Evolutionary conservation across 2,797 vertebrate genomes (phyloP), one percentile per base, ranked within the genome.

Genomic region (Lacerta viridis): DNA sequence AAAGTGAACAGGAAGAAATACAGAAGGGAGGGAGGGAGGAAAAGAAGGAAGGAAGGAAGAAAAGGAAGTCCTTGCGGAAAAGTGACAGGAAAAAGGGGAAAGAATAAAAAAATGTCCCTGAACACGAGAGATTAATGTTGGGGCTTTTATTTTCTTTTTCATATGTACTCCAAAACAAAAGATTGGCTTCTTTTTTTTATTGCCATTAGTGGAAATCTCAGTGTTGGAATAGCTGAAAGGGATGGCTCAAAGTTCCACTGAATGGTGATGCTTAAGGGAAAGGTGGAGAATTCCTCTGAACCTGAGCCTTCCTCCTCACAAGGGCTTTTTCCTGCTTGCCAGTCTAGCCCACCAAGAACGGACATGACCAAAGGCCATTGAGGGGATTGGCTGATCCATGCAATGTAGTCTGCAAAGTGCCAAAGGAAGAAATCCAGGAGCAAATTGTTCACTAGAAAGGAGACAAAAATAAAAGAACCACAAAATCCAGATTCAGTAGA

Each of bases 181-280:
- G 66, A 89, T 13, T 91, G 82, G 4, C n/a, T 11, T 59, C 33
- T 33, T 61, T 36, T 61, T 61, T 86, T 39, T 39, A 66, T 5
- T 33, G 27, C 20, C 11, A 27, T 7, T 80, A 23, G 20, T 74
- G n/a, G 71, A 86, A 91, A 90, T 85, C 92, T 86, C 81, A 92
- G 23, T 76, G 50, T 4, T 6, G 82, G 88, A 90, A 23, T 87
- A 69, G 39, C 76, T 9, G 1, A 75, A 33, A 83, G 88, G 91
- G 82, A 43, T 61, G 74, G 87, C 68, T 72, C 81, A 25, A 36
- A 36, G 5, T 72, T 36, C 9, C 43, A 23, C 7, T 33, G 78
- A 36, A 36, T 10, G 55, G 15, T 11, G 8, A 59, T 1, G 59
- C n/a, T 33, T 17, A 25, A 55, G n/a, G 20, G 1, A 61, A 39